Conservation (phyloP, 1,140 invertebrate species). For the Maniola jurtina region DNA sequence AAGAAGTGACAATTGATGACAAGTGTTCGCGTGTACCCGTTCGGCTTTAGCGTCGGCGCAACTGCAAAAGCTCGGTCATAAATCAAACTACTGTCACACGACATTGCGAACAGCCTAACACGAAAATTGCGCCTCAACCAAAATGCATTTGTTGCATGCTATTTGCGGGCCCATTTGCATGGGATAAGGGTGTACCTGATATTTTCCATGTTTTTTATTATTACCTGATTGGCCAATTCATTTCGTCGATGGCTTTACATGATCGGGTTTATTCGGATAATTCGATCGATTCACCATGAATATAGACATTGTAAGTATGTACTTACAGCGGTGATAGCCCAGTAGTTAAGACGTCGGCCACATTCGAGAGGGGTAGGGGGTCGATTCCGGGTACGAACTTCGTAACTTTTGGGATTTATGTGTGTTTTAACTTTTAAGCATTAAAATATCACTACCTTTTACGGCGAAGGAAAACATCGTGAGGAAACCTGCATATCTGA, state of each 20-base stretch:
- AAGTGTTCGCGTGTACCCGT: constrained; percentile 60
- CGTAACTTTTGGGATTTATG: too few species aligned
- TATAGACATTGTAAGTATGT: background rate
- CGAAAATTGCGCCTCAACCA: constrained; percentile 65
- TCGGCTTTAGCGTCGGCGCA: constrained; percentile 32
- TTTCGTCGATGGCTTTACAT: constrained; percentile 26
- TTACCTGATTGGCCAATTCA: constrained; percentile 39
- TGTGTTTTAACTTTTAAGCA: too few species aligned
- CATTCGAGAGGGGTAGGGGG: too few species aligned
- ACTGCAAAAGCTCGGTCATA: constrained; percentile 40
- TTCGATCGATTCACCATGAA: constrained; percentile 21
- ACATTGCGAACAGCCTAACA: constrained; percentile 63
- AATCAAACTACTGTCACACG: constrained; percentile 63
- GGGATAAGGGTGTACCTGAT: constrained; percentile 46
- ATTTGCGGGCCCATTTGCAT: constrained; percentile 35
- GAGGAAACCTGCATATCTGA: too few species aligned
- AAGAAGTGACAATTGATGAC: constrained; percentile 53
- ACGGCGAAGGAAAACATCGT: too few species aligned
- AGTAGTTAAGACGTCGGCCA: too few species aligned
- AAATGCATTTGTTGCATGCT: constrained; percentile 71
- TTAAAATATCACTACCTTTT: too few species aligned
- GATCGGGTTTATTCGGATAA: constrained; percentile 7
- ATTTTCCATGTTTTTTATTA: constrained; percentile 44
- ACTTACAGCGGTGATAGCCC: too few species aligned
- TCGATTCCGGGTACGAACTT: too few species aligned